Evolutionary conservation across 2,888 invertebrate genomes (phyloP), one percentile per base, ranked within the genome.

Genomic region (Microplitis manilae): DNA sequence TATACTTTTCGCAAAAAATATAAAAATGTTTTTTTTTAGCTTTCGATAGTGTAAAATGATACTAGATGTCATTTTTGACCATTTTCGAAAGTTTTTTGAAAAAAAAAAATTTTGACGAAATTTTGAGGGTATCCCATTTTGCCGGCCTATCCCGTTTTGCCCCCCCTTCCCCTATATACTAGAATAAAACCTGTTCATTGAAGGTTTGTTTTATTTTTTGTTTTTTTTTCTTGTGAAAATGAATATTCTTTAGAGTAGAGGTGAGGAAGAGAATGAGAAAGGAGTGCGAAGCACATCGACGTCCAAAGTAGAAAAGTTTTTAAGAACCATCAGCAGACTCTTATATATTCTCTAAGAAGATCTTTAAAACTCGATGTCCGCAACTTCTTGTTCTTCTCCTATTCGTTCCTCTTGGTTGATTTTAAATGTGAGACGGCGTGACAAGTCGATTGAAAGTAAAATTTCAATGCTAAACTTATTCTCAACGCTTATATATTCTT

Each of bases 381-480:
- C 73, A 59, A 38, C 67, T 62, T 72, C 40, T 30, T 75, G 50
- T 50, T 50, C 50, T 50, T 50, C 13, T 65, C 17, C 70, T 70
- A 39, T 67, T 67, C 65, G 76, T 76, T 67, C 65, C 71, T 17
- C 59, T 70, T 70, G 70, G 76, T 76, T 71, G 60, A 71, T 59
- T 76, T 15, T 50, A 50, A 76, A 71, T 76, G 70, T 76, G 65
- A 50, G 50, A 65, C 65, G 70, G 38, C 64, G 50, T 70, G 64
- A 67, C 65, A 65, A 76, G 70, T 41, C 62, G 39, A 65, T 38
- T 13, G 59, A 65, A 64, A 69, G 62, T 60, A 20, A 68, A 70
- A 76, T 68, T 70, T 64, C 39, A 76, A 76, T 41, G 68, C 39
- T 41, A 17, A 40, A 38, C 73, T 65, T 61, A 38, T 40, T 72